Base-by-base conservation (phyloP, 2,888 invertebrate genomes). In the Drosophila eohydei region DNA sequence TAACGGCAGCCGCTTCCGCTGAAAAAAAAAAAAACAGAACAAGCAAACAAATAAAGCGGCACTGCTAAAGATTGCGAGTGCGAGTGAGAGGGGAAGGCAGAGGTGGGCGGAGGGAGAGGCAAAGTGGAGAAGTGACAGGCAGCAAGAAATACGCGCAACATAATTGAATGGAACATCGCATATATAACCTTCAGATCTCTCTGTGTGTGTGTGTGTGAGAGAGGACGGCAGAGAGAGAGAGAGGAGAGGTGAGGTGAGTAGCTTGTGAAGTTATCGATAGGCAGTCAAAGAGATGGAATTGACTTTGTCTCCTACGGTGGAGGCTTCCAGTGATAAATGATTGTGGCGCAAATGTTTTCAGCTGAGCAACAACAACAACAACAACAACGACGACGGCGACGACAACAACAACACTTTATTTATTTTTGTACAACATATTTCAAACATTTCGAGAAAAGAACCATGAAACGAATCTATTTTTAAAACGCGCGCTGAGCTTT, bases 391-490 rank as follows among this genome's bases (percentile, higher is more conserved):
- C 52, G 58, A 56, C 56, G 71, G 44, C 21, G 52, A 46, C 41
- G 55, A 44, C 34, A 54, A 38, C 38, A 40, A 34, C 30, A 71
- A 44, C 44, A 51, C 71, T 80, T 76, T 84, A 87, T 82, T 80
- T 84, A 87, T 89, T 89, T 89, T 89, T 57, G 72, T 89, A 77
- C 89, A 82, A 84, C 89, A 80, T 80, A 77, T 89, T 84, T 89
- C 83, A 89, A 84, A 84, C 85, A 84, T 88, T 84, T 85, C 71
- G 63, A 71, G 58, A 61, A 75, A 80, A 77, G 80, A 84, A 88
- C 89, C 89, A 84, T 89, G 90, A 90, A 85, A 80, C 57, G 72
- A 81, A 78, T 80, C 89, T 90, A 90, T 90, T 90, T 88, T 71
- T 89, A 88, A 89, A 89, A 48, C 56, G 66, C 59, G 72, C 74